Conservation (phyloP, 2,888 invertebrate species). For the Chromoteleia sp. region DNA sequence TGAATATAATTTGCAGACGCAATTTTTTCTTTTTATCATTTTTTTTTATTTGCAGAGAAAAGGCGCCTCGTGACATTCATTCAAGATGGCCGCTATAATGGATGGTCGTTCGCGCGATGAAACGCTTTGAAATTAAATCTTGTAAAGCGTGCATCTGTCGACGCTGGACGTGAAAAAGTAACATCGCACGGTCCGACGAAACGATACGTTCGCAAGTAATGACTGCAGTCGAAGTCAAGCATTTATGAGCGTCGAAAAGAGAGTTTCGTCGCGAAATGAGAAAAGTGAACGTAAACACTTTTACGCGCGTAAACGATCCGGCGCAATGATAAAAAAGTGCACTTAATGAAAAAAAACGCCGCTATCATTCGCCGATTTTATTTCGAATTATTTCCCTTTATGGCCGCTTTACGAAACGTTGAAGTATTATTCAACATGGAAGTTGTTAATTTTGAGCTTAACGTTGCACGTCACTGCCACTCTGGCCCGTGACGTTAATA, state of each 20-base stretch:
- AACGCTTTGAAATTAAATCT: constrained; percentile 64
- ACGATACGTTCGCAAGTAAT: constrained; percentile 59
- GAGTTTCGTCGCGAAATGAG: constrained; percentile 55
- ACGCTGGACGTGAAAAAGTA: constrained; percentile 54
- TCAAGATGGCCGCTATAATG: constrained; percentile 50
- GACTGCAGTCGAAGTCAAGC: constrained; percentile 60
- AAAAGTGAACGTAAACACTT: constrained; percentile 61
- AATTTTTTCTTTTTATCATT: constrained; percentile 6
- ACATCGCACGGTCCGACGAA: constrained; percentile 43
- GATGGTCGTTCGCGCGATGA: constrained; percentile 39
- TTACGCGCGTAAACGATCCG: constrained; percentile 49
- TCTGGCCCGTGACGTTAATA: constrained; percentile 21
- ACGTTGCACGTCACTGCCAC: constrained; percentile 3
- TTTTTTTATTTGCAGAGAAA: constrained; percentile 3
- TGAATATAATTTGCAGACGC: constrained; percentile 11
- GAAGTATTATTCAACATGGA: constrained; percentile 20
- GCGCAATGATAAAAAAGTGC: constrained; percentile 57
- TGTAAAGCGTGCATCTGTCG: constrained; percentile 62
- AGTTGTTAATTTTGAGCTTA: constrained; percentile 41
- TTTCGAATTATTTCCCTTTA: constrained; percentile 42
- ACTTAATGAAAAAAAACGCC: constrained; percentile 55
- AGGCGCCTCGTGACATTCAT: constrained; percentile 18
- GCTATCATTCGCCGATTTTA: constrained; percentile 50
- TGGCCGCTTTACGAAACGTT: constrained; percentile 16
- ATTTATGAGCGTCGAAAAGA: constrained; percentile 62